A percentile compares a stretch with the other conserved stretches of the same genome.
Evolutionary conservation across 2,113 vertebrate genomes (phyloP).

Genomic region (Colaptes auratus): DNA sequence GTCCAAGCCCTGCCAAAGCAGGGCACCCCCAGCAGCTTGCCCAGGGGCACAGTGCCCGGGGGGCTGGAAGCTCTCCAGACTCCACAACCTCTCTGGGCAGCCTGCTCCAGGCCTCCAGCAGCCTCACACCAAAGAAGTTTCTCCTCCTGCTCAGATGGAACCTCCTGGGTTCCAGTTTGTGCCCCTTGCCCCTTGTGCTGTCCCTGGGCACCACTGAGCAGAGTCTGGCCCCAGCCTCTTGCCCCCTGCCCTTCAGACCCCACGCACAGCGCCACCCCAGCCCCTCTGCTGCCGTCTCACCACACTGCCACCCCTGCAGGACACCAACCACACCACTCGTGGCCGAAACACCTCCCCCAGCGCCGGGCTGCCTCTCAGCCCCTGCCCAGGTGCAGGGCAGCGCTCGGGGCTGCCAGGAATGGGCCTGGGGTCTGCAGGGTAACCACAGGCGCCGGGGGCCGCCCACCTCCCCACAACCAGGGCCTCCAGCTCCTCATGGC

Average conservation of each 20-base stretch:
- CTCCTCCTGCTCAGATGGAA: neutral
- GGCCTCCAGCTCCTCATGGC: neutral
- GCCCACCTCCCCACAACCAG: neutral
- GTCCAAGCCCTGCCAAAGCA: neutral
- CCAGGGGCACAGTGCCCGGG: neutral
- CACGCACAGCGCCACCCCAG: rapidly evolving
- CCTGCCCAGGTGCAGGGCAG: rapidly evolving
- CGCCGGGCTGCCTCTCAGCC: rapidly evolving
- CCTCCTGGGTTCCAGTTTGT: neutral
- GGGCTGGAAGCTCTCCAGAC: neutral
- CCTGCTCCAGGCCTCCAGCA: neutral
- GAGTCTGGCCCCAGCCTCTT: neutral
- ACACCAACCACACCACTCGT: rapidly evolving
- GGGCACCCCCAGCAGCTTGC: neutral
- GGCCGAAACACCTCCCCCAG: neutral
- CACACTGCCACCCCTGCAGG: rapidly evolving
- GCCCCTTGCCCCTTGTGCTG: neutral
- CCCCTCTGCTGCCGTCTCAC: neutral
- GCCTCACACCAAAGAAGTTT: neutral
- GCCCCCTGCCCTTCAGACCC: neutral
- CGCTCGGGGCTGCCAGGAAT: neutral
- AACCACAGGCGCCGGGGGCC: neutral
- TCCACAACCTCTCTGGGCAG: neutral
- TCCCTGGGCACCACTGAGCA: neutral
- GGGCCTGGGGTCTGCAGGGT: neutral